These are phyloP conservation scores for Himalopsyche kuldschensis DNA, from an alignment of 2,888 invertebrate genomes.

Conservation along the genomic window DNA sequence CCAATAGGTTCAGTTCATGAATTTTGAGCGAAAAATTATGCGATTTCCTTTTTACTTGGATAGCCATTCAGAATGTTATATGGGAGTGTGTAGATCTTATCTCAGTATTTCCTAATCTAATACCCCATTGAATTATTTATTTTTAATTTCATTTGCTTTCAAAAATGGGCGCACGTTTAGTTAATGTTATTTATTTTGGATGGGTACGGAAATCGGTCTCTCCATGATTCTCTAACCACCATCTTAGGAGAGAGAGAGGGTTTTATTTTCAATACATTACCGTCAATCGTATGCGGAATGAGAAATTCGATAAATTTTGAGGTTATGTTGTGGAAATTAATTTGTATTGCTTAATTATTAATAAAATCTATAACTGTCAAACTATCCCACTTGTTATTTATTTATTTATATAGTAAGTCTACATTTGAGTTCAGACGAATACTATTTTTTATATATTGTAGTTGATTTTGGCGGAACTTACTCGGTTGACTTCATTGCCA, in stretches of 20 bases:
- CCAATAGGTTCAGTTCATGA: not conserved
- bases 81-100: not conserved
- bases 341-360: too few relatives aligned
- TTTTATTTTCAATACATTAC: too few relatives aligned
- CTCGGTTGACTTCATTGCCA: too few relatives aligned
- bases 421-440: too few relatives aligned
- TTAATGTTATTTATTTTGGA: not conserved
- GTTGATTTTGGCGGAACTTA: too few relatives aligned
- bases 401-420: too few relatives aligned
- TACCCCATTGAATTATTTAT: not conserved
- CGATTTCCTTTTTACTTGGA: not conserved
- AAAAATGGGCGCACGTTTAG: not conserved
- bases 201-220: not conserved
- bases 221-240: not conserved
- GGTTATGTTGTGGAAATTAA: too few relatives aligned
- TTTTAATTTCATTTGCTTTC: conserved; percentile 1
- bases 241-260: not conserved
- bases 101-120: not conserved
- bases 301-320: too few relatives aligned
- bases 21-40: conserved; percentile 27
- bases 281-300: too few relatives aligned
- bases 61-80: not conserved
- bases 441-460: too few relatives aligned
- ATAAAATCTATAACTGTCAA: too few relatives aligned
- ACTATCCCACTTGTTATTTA: too few relatives aligned